A percentile compares a stretch with the other conserved stretches of the same genome.
phyloP scores from a whole-genome alignment of 2,797 vertebrate species.

The Hephaestus fuliginosus region DNA sequence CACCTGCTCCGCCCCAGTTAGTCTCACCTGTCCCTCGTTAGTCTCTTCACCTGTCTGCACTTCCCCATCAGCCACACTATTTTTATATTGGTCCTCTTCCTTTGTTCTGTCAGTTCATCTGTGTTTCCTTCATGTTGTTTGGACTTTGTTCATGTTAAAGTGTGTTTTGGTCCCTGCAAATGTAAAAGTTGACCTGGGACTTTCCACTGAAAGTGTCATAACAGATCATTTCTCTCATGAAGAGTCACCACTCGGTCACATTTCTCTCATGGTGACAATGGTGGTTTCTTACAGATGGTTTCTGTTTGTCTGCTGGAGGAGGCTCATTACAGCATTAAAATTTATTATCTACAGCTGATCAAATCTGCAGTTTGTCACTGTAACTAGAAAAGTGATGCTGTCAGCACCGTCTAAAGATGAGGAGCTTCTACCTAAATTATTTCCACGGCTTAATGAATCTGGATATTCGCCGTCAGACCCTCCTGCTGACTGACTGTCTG shows the following conservation, averaged over 20 bases:
- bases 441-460: background rate
- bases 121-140: too few species aligned
- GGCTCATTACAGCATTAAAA: background rate
- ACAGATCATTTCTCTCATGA: too few species aligned
- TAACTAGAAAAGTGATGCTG: background rate
- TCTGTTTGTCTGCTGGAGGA: background rate
- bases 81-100: too few species aligned
- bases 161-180: too few species aligned
- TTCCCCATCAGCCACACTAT: too few species aligned
- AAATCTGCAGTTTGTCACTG: background rate
- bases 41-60: too few species aligned
- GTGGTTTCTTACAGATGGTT: background rate
- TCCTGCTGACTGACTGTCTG: background rate
- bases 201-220: background rate
- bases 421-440: background rate
- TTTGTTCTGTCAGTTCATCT: too few species aligned
- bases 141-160: too few species aligned
- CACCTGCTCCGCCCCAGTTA: too few species aligned
- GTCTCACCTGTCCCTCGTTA: too few species aligned
- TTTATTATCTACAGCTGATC: background rate
- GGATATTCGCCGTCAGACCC: background rate
- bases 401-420: background rate
- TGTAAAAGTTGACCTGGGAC: background rate
- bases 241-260: too few species aligned
- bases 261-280: background rate